Percentiles rank a stretch among this genome's conserved stretches.
Evolutionary conservation across 1,140 invertebrate genomes (phyloP).

Genomic region (Diprion similis): DNA sequence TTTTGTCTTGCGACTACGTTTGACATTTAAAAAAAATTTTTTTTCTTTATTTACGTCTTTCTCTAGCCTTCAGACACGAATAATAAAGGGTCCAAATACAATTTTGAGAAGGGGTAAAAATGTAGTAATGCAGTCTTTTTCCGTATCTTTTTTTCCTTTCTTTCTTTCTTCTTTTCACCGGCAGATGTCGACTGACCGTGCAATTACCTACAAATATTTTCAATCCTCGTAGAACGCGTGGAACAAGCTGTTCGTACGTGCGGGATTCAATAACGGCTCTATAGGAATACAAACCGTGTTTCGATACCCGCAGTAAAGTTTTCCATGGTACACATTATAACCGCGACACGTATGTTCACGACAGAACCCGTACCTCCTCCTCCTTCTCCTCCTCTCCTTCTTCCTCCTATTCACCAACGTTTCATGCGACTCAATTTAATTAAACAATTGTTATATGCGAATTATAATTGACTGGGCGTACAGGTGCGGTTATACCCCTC

Average conservation of each 20-base stretch:
- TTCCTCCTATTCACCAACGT: conserved; percentile 19
- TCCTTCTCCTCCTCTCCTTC: too few species aligned
- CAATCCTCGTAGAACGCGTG: conserved; percentile 25
- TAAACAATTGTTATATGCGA: conserved; percentile 47
- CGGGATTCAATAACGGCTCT: conserved; percentile 46
- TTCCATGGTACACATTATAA: conserved; percentile 35
- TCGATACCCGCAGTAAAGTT: conserved; percentile 39
- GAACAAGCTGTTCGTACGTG: conserved; percentile 32
- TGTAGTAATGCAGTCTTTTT: too few species aligned
- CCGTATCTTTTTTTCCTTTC: too few species aligned
- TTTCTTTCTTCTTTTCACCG: not conserved
- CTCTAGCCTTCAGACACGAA: too few species aligned
- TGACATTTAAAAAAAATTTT: too few species aligned
- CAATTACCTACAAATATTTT: conserved; percentile 37
- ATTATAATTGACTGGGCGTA: not conserved
- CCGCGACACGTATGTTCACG: conserved; percentile 41
- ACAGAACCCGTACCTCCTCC: conserved; percentile 43
- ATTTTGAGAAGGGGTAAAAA: too few species aligned
- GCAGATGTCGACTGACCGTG: not conserved
- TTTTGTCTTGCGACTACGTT: too few species aligned
- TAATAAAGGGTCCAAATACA: too few species aligned
- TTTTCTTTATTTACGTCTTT: too few species aligned
- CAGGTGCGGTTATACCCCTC: too few species aligned
- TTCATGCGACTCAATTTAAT: conserved; percentile 49
- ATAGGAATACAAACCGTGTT: conserved; percentile 45